phyloP scores from a whole-genome alignment of 2,888 invertebrate species.

The Polietes domitor region DNA sequence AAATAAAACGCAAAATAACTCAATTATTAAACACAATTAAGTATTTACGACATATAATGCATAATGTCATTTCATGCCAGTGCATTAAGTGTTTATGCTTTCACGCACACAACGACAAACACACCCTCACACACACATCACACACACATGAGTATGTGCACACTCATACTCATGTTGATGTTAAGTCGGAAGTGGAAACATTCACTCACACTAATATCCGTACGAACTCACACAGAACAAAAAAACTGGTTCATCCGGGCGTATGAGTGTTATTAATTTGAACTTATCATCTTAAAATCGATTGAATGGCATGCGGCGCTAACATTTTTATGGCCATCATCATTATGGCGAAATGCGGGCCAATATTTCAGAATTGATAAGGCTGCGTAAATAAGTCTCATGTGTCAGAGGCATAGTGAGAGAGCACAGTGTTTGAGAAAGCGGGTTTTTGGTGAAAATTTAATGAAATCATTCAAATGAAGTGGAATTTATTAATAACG shows the following conservation, averaged over 20 bases:
- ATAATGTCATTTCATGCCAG: conserved; percentile 63
- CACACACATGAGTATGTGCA: background rate
- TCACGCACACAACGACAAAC: conserved; percentile 22
- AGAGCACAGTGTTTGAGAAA: too few relatives aligned
- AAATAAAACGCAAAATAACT: conserved; percentile 72
- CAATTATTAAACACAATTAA: conserved; percentile 78
- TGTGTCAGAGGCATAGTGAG: too few relatives aligned
- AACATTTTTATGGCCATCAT: background rate
- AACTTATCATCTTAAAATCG: conserved; percentile 60
- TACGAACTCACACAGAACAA: conserved; percentile 24
- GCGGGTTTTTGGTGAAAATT: too few relatives aligned
- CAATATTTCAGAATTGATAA: too few relatives aligned
- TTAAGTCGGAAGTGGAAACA: background rate
- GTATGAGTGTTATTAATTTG: conserved; percentile 61
- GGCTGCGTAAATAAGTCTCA: too few relatives aligned
- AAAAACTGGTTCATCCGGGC: conserved; percentile 31
- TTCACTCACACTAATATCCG: conserved; percentile 22
- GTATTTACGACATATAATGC: conserved; percentile 72
- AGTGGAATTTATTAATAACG: too few relatives aligned
- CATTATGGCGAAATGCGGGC: too few relatives aligned
- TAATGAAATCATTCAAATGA: too few relatives aligned
- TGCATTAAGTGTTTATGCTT: conserved; percentile 41
- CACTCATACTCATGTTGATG: background rate
- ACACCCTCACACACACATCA: background rate
- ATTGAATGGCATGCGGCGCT: conserved; percentile 39